Conservation (phyloP, 2,113 vertebrate genomes). For the Camelus dromedarius region DNA sequence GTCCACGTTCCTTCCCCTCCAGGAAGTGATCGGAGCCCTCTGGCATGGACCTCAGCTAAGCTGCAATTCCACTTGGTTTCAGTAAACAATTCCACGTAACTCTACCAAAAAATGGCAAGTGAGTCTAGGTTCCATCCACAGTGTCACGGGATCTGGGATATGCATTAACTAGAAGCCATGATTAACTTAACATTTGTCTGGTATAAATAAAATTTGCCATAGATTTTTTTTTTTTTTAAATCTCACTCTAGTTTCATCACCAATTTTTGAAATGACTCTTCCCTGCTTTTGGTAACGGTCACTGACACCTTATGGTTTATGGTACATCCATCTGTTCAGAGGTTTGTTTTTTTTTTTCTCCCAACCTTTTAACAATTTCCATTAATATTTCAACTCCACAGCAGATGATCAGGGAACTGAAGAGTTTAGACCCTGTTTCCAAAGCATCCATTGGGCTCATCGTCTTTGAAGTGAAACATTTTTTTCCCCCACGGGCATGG, state of each 20-base stretch:
- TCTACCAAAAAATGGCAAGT: slow-evolving; percentile 66
- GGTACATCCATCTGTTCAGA: not conserved
- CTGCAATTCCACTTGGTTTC: slow-evolving; percentile 72
- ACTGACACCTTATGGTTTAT: not conserved
- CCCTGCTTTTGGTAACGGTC: not conserved
- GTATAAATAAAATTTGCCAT: slow-evolving; percentile 51
- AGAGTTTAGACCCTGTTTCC: not conserved
- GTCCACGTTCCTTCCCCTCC: not conserved
- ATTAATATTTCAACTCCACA: not conserved
- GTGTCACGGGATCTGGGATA: slow-evolving; percentile 73
- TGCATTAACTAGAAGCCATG: slow-evolving; percentile 61
- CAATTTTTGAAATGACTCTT: slow-evolving; percentile 31
- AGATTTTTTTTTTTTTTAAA: not conserved
- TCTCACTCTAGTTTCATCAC: slow-evolving; percentile 65
- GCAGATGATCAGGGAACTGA: not conserved
- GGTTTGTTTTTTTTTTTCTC: too few relatives aligned
- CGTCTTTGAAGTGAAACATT: not conserved
- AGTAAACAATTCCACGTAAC: slow-evolving; percentile 79
- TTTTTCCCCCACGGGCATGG: not conserved
- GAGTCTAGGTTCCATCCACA: slow-evolving; percentile 66
- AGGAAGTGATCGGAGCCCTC: slow-evolving; percentile 33
- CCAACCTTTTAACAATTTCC: not conserved
- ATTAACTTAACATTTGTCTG: slow-evolving; percentile 61
- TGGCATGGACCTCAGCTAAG: not conserved
- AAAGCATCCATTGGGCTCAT: not conserved